phyloP scores from a whole-genome alignment of 2,113 vertebrate species.

The Perccottus glenii region DNA sequence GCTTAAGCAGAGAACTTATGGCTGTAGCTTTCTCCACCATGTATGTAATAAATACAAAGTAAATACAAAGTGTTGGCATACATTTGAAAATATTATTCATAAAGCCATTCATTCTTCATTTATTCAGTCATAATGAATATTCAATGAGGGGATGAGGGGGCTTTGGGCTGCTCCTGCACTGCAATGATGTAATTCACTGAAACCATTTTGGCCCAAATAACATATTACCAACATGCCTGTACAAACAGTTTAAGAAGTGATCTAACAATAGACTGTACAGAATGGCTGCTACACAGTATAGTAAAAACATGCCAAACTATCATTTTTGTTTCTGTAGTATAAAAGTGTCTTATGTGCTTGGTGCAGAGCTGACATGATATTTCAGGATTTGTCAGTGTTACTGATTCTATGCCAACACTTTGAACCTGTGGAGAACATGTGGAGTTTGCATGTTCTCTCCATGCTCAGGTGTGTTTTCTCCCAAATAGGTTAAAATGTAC shows the following conservation, averaged over 20 bases:
- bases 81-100: slow-evolving; percentile 34
- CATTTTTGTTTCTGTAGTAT: no score
- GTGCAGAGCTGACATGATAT: slow-evolving; percentile 38
- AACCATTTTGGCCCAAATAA: slow-evolving; percentile 7
- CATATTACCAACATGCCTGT: not conserved
- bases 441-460: no score
- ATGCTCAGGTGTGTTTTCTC: no score
- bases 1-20: not conserved
- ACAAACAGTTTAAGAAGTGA: not conserved
- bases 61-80: slow-evolving; percentile 1
- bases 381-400: slow-evolving; percentile 38
- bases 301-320: no score
- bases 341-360: no score
- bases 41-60: not conserved
- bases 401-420: slow-evolving; percentile 43
- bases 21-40: not conserved
- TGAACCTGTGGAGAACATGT: slow-evolving; percentile 15
- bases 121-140: slow-evolving; percentile 43
- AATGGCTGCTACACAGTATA: slow-evolving; percentile 17
- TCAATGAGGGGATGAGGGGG: slow-evolving; percentile 48
- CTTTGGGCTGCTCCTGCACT: slow-evolving; percentile 15
- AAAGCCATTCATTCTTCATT: slow-evolving; percentile 31
- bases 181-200: slow-evolving; percentile 54
- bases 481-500: no score
- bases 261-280: slow-evolving; percentile 9